Evolutionary conservation across 2,797 vertebrate genomes (phyloP), one percentile per base, ranked within the genome.

Genomic region (Fistularia tabacaria): DNA sequence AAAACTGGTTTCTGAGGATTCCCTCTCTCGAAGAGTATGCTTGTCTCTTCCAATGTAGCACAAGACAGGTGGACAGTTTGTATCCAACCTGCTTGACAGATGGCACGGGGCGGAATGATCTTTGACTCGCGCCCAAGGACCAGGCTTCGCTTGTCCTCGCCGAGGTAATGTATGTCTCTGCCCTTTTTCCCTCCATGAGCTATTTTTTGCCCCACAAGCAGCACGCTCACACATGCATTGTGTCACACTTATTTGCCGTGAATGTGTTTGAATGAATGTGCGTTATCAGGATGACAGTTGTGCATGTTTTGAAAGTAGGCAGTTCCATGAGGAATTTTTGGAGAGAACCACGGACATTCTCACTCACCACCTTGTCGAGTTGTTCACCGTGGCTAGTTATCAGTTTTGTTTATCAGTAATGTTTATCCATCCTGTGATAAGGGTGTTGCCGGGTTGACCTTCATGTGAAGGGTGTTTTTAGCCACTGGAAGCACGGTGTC

Each of bases 121-220:
- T 80, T 77, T 85, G 80, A 84, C 79, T 80, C 62, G 56, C 71
- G 59, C 62, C 69, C 67, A 71, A 59, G 49, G 46, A 61, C 63
- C 62, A 10, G 60, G 57, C 41, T 60, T 51, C 40, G n/a, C 51
- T 64, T 45, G 25, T 51, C 45, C 71, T 72, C 56, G 38, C 62
- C 69, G 73, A 90, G 89, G 88, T 90, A 89, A 84, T 49, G 67
- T 80, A 79, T 67, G 65, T 14, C 63, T 47, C 49, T 55, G 74
- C n/a, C 39, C 66, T 13, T 59, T 50, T 12, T 14, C 36, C 45
- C 55, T 25, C 25, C 25, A 5, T 25, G 25, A 5, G 25, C 5
- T 25, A 25, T 25, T 71, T 66, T 36, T 42, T 6, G 46, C 36
- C 40, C 7, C 44, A 44, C 13, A 57, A 49, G 14, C 61, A 15